These are phyloP conservation scores for Electrophaes corylata DNA, from an alignment of 2,888 invertebrate genomes.

Conservation along the genomic window DNA sequence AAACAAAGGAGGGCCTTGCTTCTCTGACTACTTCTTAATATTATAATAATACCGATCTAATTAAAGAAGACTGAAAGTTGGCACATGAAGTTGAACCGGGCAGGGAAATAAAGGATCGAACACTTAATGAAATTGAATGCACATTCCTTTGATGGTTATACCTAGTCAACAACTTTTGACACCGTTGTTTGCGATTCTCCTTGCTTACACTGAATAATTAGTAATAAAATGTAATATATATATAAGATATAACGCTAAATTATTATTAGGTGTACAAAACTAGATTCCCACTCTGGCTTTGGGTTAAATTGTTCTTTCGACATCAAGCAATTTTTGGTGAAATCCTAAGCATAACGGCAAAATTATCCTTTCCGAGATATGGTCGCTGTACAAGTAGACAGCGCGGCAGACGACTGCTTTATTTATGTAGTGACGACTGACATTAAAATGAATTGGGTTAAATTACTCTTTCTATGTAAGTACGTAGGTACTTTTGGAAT, in stretches of 20 bases:
- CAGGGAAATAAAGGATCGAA: conserved; percentile 42
- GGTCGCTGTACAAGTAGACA: too few relatives aligned
- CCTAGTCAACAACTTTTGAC: background rate
- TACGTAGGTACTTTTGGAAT: background rate
- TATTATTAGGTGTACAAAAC: too few relatives aligned
- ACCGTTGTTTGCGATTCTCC: background rate
- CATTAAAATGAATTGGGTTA: background rate
- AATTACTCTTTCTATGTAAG: background rate
- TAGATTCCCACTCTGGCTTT: too few relatives aligned
- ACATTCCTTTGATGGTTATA: conserved; percentile 56
- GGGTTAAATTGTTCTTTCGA: too few relatives aligned
- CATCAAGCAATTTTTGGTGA: background rate
- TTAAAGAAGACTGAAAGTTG: conserved; percentile 77
- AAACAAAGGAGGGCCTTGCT: background rate
- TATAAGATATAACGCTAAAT: too few relatives aligned
- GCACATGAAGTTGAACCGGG: conserved; percentile 61
- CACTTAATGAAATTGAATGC: conserved; percentile 40
- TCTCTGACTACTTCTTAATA: background rate
- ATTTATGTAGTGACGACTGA: background rate
- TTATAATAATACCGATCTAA: conserved; percentile 52
- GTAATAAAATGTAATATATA: background rate
- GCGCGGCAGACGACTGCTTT: background rate
- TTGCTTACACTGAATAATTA: background rate
- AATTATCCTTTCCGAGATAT: too few relatives aligned
- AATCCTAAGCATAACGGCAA: too few relatives aligned